Evolutionary conservation across 2,888 invertebrate genomes (phyloP).

Genomic region (Coronaproctus castanopsis): DNA sequence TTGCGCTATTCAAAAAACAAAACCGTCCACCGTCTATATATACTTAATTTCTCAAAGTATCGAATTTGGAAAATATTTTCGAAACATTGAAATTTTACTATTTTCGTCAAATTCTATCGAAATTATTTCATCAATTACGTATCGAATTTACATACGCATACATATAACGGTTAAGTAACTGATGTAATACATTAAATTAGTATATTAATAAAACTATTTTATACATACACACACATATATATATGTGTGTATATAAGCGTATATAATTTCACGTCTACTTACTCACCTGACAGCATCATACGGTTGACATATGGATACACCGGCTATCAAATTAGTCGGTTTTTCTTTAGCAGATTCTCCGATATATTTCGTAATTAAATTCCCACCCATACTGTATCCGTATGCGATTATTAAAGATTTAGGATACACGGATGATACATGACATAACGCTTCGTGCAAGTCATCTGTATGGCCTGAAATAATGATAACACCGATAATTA

Average conservation of each 20-base stretch:
- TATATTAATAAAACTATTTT: not conserved
- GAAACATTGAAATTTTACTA: no score
- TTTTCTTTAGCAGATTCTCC: conserved; percentile 48
- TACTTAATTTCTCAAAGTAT: no score
- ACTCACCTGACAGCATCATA: conserved; percentile 78
- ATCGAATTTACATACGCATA: no score
- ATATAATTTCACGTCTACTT: not conserved
- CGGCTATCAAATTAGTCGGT: conserved; percentile 56
- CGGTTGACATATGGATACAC: conserved; percentile 82
- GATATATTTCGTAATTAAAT: conserved; percentile 78
- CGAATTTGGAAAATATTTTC: no score
- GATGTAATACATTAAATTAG: no score
- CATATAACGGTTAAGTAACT: no score
- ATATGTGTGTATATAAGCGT: not conserved
- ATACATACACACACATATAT: conserved; percentile 2
- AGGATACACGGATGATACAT: conserved; percentile 49
- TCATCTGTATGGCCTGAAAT: conserved; percentile 67
- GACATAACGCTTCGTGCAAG: conserved; percentile 60
- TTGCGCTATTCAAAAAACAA: no score
- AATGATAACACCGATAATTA: not conserved
- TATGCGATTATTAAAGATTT: conserved; percentile 58
- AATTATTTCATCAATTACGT: no score
- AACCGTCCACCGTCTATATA: no score
- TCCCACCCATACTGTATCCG: conserved; percentile 86
- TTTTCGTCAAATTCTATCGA: no score